Evolutionary conservation across 92 coral and sea anemone genomes (phyloP), one percentile per base, ranked within the genome.

Genomic region (Palythoa heliodiscus): DNA sequence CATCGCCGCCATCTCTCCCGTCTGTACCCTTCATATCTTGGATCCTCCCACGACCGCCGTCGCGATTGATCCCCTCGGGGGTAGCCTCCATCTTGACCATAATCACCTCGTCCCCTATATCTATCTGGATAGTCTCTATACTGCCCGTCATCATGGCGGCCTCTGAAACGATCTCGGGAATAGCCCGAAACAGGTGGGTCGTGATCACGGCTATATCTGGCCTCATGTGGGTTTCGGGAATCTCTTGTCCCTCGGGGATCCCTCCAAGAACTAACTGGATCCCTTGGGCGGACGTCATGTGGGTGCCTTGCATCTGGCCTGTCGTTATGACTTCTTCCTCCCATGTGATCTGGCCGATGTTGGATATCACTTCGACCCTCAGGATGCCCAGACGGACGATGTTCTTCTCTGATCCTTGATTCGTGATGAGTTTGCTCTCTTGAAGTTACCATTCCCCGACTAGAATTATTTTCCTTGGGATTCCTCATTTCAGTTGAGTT

Each of bases 111-210:
- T 14, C 84, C 84, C 84, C 84, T 80, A 13, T 37, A 66, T 29
- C 84, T 80, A 80, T 80, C 84, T 22, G 84, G 72, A 63, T 80
- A 80, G 84, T 80, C 84, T 80, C 84, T 80, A 67, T 64, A 67
- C 15, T 69, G 53, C 15, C 73, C 74, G 7, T 80, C 84, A 25
- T 78, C 83, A 19, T 80, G 75, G 20, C 84, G 84, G 3, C 84
- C 84, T 47, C 84, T 47, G 54, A 47, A 66, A 22, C 84, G 84
- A 24, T 80, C 84, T 52, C 73, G 58, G 25, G 76, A 14, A 72
- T 14, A 72, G 66, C 48, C 47, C 7, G 20, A 29, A 25, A 54
- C 82, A 53, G 25, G 67, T 10, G 69, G 64, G 23, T 76, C 82
- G 5, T 48, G 82, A 29, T 35, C 58, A 53, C 67, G 67, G 24